Base-by-base conservation (phyloP, 2,888 invertebrate species). In the Prostheceraeus crozeri region DNA sequence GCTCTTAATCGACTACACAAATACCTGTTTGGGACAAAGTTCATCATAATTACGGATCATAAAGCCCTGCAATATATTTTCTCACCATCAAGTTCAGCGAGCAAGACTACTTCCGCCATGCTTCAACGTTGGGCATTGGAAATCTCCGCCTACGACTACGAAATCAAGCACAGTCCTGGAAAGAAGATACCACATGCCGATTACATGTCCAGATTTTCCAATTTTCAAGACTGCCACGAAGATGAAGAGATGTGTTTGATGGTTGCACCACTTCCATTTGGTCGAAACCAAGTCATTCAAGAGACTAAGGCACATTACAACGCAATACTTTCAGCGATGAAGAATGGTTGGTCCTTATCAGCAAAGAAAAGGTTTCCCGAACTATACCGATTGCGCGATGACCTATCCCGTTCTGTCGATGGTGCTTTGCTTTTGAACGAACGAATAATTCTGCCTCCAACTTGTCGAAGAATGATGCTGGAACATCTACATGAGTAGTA, bases 141-240 rank as follows among this genome's bases (percentile, higher is more conserved):
- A 11, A 25, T 48, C 25, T 28, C n/a, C 28, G 48, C 48, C 48
- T 48, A 48, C 48, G 28, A 48, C 19, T 48, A 19, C 28, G 28
- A 48, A 23, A 48, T 48, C 6, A 48, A 6, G 25, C 48, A 40
- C 19, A 40, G 28, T 28, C 25, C 48, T 19, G 48, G 48, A 6
- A 48, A 48, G 6, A 28, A 28, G 48, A 48, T 48, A 19, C 48
- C 48, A 19, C 48, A 48, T 25, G 48, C 23, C 28, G 48, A 19
- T 48, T 48, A 28, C 48, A 48, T 48, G 48, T 48, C 48, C 23
- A 48, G 48, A 30, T 30, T 28, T 48, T 10, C 48, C n/a, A n/a
- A n/a, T n/a, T 25, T 48, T 23, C 48, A 48, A 16, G 4, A 16
- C 8, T 28, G 25, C 27, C 48, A 25, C 8, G 48, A 21, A 48